Conservation (phyloP, 37 sponge, comb jelly and placozoan genomes). For the Agelas oroides region DNA sequence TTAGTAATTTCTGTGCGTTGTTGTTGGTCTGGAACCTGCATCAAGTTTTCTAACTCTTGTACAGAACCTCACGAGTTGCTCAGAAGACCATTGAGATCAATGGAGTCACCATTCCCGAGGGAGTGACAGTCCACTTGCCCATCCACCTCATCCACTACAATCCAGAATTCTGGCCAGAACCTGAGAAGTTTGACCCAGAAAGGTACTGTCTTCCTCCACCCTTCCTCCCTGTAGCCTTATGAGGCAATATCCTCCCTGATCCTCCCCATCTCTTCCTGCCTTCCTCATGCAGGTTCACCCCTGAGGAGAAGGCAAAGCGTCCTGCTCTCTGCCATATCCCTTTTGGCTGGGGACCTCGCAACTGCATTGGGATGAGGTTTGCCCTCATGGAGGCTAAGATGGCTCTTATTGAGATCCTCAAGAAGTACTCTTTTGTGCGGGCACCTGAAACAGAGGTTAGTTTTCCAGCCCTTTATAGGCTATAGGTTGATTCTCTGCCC, state of each 20-base stretch:
- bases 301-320: slow-evolving; percentile 60
- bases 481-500: no score
- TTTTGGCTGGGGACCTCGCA: slow-evolving; percentile 75
- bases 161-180: slow-evolving; percentile 70
- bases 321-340: slow-evolving; percentile 55
- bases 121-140: slow-evolving; percentile 1
- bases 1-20: no score
- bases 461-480: no score
- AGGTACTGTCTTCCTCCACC: slow-evolving; percentile 3
- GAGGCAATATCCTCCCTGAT: neutral
- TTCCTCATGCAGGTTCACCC: slow-evolving; percentile 40
- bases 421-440: slow-evolving; percentile 44
- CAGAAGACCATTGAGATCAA: slow-evolving; percentile 7
- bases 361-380: slow-evolving; percentile 78
- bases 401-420: slow-evolving; percentile 56
- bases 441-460: slow-evolving; percentile 71
- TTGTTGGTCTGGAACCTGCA: no score
- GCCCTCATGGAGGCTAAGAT: slow-evolving; percentile 76
- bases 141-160: slow-evolving; percentile 51
- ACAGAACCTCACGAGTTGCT: slow-evolving; percentile 2
- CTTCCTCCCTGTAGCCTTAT: neutral
- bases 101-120: slow-evolving; percentile 44
- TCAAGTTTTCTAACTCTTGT: no score
- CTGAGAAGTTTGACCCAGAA: slow-evolving; percentile 67
- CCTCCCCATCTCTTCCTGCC: neutral